Conservation (phyloP, 1,140 invertebrate genomes). For the Brachionus paranguensis region DNA sequence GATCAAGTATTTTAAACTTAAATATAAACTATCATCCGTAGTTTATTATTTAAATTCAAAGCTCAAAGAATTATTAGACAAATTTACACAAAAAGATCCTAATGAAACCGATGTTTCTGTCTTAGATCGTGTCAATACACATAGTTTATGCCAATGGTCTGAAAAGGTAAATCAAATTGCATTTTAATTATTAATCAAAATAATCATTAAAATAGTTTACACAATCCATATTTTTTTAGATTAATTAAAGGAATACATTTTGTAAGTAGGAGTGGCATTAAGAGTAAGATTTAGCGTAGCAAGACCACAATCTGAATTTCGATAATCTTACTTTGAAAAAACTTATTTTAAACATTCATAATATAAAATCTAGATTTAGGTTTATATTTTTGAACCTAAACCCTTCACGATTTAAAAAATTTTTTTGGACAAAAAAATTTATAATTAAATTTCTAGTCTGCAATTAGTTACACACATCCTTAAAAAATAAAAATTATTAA, state of each 20-base stretch:
- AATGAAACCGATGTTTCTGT: constrained; percentile 34
- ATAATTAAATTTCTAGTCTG: too few species aligned
- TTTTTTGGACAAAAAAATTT: too few species aligned
- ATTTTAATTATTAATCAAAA: neutral
- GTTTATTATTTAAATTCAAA: neutral
- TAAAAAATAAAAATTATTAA: too few species aligned
- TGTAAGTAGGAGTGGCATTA: neutral
- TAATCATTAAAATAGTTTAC: neutral
- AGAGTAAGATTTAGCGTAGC: too few species aligned
- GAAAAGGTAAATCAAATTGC: neutral
- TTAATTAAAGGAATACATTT: neutral
- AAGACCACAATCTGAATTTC: too few species aligned
- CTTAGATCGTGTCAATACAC: constrained; percentile 7
- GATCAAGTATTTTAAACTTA: neutral
- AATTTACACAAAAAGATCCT: neutral
- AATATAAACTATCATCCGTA: neutral
- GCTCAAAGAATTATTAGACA: neutral
- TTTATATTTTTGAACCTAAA: too few species aligned
- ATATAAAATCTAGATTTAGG: too few species aligned
- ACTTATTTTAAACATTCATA: too few species aligned
- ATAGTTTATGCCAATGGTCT: constrained; percentile 16
- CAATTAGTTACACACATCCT: too few species aligned
- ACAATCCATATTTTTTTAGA: too few species aligned
- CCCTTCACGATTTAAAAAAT: too few species aligned
- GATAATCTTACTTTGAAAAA: too few species aligned